Conservation (phyloP, 2,113 vertebrate species). For the Glaucidium brasilianum region DNA sequence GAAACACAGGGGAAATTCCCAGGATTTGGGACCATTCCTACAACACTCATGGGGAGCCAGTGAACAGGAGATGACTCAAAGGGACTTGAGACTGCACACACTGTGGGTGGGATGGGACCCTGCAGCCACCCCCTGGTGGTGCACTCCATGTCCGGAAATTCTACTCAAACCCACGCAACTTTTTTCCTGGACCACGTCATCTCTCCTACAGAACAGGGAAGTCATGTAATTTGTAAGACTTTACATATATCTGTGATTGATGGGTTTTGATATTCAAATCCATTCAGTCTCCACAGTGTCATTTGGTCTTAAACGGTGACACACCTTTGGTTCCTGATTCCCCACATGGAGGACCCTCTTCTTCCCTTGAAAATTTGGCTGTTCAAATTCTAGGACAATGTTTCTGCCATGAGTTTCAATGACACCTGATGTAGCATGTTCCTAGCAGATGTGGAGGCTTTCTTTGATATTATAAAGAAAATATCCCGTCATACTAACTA, state of each 20-base stretch:
- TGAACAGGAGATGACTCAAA: neutral
- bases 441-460: neutral
- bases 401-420: neutral
- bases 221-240: neutral
- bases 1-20: rapidly evolving
- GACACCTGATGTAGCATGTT: neutral
- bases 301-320: neutral
- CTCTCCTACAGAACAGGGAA: neutral
- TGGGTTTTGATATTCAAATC: neutral
- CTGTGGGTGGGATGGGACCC: neutral
- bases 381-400: neutral
- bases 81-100: neutral
- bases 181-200: neutral
- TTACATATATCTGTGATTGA: neutral
- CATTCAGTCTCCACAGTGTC: neutral
- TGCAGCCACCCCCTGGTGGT: neutral
- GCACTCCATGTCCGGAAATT: rapidly evolving
- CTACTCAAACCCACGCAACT: neutral
- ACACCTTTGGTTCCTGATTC: neutral
- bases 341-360: neutral
- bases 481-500: neutral
- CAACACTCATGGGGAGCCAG: neutral
- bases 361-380: neutral
- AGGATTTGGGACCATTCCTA: neutral
- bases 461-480: neutral